Percentiles rank a stretch among this genome's conserved stretches.
Evolutionary conservation across 2,797 vertebrate genomes (phyloP).

Genomic region (Alfaro cultratus): DNA sequence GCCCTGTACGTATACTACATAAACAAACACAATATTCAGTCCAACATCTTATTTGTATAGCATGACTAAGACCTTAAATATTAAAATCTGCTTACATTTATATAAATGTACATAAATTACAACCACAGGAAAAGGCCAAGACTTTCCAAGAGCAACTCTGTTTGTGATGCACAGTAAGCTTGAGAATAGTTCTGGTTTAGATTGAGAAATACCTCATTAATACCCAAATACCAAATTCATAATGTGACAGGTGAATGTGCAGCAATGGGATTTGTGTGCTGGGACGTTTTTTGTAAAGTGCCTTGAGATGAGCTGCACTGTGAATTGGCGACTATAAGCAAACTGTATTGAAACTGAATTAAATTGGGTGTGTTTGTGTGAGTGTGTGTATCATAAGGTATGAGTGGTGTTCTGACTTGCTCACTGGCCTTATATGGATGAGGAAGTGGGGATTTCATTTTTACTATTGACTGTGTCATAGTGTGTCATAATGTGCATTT

Average conservation of each 20-base stretch:
- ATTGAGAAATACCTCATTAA: background rate
- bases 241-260: background rate
- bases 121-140: background rate
- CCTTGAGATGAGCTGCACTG: no score
- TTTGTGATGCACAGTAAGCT: background rate
- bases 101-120: background rate
- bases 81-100: background rate
- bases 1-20: constrained; percentile 83
- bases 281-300: no score
- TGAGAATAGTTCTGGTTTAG: background rate
- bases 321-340: no score
- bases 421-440: no score
- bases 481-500: background rate
- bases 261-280: background rate
- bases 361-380: no score
- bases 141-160: background rate
- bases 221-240: background rate
- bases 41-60: background rate
- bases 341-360: no score
- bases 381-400: no score
- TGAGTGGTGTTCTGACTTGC: no score
- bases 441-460: background rate
- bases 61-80: background rate
- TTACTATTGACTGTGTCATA: background rate
- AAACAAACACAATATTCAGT: background rate